phyloP scores from a whole-genome alignment of 2,888 invertebrate species.

The Dolichopus griseipennis region DNA sequence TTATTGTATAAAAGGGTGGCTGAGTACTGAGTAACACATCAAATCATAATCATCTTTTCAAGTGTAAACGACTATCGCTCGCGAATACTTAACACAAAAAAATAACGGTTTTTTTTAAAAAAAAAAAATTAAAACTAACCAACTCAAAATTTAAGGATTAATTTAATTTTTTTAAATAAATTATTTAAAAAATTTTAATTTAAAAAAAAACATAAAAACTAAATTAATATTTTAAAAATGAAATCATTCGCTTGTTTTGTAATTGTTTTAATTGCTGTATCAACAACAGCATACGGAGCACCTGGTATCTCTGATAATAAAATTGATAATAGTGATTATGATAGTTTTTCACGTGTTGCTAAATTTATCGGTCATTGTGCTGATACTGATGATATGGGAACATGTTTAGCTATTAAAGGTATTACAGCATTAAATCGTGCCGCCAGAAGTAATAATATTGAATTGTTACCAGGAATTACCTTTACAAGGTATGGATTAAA shows the following conservation, averaged over 20 bases:
- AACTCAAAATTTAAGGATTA: neutral
- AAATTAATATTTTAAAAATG: slow-evolving; percentile 25
- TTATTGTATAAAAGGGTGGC: slow-evolving; percentile 40
- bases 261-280: slow-evolving; percentile 29
- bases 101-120: slow-evolving; percentile 15
- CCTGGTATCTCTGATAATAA: slow-evolving; percentile 36
- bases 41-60: slow-evolving; percentile 40
- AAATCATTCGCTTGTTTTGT: slow-evolving; percentile 35
- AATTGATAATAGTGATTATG: slow-evolving; percentile 44
- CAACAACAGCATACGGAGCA: slow-evolving; percentile 30
- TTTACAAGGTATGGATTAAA: slow-evolving; percentile 45
- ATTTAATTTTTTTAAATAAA: neutral
- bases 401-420: slow-evolving; percentile 52
- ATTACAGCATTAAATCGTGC: slow-evolving; percentile 49
- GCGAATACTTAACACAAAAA: slow-evolving; percentile 19
- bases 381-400: slow-evolving; percentile 44
- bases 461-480: slow-evolving; percentile 50
- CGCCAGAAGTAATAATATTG: slow-evolving; percentile 48
- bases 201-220: neutral
- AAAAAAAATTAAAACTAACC: neutral
- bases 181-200: neutral
- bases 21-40: slow-evolving; percentile 37
- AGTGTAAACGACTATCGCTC: slow-evolving; percentile 30
- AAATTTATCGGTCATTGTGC: slow-evolving; percentile 42
- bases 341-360: slow-evolving; percentile 34